phyloP scores from a whole-genome alignment of 2,797 vertebrate species.

The Delichon dasypus region DNA sequence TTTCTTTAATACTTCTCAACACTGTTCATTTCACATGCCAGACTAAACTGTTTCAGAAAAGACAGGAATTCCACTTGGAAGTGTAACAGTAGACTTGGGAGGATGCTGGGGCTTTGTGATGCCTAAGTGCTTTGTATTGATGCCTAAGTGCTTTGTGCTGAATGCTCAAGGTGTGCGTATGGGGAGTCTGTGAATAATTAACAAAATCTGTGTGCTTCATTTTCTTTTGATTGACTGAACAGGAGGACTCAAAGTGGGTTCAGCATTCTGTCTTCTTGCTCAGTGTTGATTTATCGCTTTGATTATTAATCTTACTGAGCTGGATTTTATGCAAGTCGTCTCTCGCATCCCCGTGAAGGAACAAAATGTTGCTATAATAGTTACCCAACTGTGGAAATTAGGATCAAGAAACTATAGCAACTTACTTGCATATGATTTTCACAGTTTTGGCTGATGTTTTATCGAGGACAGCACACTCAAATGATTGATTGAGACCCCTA shows the following conservation, averaged over 20 bases:
- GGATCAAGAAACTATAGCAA: slow-evolving; percentile 30
- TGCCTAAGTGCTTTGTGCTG: neutral
- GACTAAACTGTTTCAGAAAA: neutral
- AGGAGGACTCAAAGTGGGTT: neutral
- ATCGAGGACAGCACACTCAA: slow-evolving; percentile 15
- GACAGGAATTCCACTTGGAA: neutral
- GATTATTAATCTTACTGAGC: slow-evolving; percentile 16
- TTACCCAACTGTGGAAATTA: slow-evolving; percentile 32
- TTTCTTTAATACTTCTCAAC: neutral
- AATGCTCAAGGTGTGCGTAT: neutral
- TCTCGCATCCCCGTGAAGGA: slow-evolving; percentile 21
- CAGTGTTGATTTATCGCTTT: neutral
- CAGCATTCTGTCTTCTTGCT: neutral
- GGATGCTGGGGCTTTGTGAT: neutral
- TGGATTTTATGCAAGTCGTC: slow-evolving; percentile 41
- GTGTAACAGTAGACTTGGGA: neutral
- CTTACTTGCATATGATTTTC: slow-evolving; percentile 43
- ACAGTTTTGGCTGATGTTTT: slow-evolving; percentile 50
- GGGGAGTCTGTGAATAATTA: neutral
- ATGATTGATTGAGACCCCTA: neutral
- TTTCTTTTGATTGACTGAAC: slow-evolving; percentile 19
- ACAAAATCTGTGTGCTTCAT: neutral
- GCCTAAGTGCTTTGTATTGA: neutral
- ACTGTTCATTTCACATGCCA: neutral
- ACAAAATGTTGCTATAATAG: slow-evolving; percentile 43